Evolutionary conservation across 1,140 invertebrate genomes (phyloP).

Genomic region (Halyomorpha halys): DNA sequence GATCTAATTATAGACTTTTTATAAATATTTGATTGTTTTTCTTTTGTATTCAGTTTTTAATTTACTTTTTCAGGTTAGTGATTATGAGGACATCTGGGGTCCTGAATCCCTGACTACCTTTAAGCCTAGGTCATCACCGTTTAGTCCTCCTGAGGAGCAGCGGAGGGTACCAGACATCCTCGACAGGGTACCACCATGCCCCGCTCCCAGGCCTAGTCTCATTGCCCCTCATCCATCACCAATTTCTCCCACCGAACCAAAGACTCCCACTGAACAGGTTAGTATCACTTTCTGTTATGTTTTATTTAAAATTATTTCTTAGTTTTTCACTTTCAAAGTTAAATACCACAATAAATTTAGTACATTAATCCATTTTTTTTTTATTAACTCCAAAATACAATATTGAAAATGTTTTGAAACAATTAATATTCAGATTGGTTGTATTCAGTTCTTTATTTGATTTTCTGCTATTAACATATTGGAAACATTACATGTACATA

Average conservation of each 20-base stretch:
- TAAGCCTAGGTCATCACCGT: slow-evolving; percentile 32
- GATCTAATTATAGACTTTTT: background rate
- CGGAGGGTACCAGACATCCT: slow-evolving; percentile 32
- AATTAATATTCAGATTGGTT: no score
- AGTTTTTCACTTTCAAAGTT: no score
- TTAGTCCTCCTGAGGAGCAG: slow-evolving; percentile 29
- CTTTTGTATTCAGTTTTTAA: background rate
- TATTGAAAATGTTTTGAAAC: no score
- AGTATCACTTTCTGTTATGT: background rate
- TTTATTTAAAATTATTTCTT: no score
- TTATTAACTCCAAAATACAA: no score
- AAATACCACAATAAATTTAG: no score
- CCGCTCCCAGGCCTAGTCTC: slow-evolving; percentile 33
- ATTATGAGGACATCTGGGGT: slow-evolving; percentile 91
- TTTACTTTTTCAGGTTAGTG: slow-evolving; percentile 46
- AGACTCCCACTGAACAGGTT: slow-evolving; percentile 26
- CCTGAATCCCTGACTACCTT: slow-evolving; percentile 42
- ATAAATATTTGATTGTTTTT: background rate
- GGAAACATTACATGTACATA: no score
- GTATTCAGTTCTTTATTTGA: no score
- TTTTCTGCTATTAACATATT: no score
- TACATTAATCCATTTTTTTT: no score
- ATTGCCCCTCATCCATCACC: slow-evolving; percentile 23
- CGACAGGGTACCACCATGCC: slow-evolving; percentile 25
- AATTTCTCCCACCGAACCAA: slow-evolving; percentile 24